Conservation (phyloP, 2,888 invertebrate genomes). For the Eupithecia vulgata region DNA sequence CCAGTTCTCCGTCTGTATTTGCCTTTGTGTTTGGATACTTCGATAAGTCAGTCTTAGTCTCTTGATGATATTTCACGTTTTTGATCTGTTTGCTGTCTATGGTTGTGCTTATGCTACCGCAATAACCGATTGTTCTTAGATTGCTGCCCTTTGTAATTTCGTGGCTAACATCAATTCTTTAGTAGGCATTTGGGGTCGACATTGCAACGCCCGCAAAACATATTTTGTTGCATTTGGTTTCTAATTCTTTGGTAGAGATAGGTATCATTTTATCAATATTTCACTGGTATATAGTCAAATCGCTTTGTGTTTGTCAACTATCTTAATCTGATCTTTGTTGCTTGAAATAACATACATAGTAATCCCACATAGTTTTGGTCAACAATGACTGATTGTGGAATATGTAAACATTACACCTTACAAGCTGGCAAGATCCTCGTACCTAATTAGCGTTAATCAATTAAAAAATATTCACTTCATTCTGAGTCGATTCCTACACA, state of each 20-base stretch:
- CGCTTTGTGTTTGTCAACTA: neutral
- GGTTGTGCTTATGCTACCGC: conserved; percentile 39
- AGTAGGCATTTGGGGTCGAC: neutral
- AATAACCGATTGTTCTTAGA: conserved; percentile 45
- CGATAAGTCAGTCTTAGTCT: conserved; percentile 40
- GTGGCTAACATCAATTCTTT: conserved; percentile 32
- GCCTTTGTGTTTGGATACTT: conserved; percentile 33
- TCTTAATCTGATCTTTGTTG: neutral
- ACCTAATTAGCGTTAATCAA: conserved; percentile 68
- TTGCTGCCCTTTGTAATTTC: conserved; percentile 46
- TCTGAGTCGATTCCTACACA: conserved; percentile 50
- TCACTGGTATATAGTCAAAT: neutral
- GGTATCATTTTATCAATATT: neutral
- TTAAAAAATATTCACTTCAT: conserved; percentile 56
- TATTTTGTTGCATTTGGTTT: conserved; percentile 4
- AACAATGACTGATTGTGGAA: conserved; percentile 16
- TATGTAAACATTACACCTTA: conserved; percentile 25
- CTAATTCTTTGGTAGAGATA: neutral
- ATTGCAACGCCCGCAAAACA: neutral
- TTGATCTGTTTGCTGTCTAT: conserved; percentile 54
- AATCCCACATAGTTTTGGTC: no score
- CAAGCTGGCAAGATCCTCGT: conserved; percentile 48
- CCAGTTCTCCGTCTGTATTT: conserved; percentile 49
- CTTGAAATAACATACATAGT: conserved; percentile 1
- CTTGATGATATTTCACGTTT: conserved; percentile 70